phyloP scores from a whole-genome alignment of 2,113 vertebrate genomes.

The Pampusana beccarii region DNA sequence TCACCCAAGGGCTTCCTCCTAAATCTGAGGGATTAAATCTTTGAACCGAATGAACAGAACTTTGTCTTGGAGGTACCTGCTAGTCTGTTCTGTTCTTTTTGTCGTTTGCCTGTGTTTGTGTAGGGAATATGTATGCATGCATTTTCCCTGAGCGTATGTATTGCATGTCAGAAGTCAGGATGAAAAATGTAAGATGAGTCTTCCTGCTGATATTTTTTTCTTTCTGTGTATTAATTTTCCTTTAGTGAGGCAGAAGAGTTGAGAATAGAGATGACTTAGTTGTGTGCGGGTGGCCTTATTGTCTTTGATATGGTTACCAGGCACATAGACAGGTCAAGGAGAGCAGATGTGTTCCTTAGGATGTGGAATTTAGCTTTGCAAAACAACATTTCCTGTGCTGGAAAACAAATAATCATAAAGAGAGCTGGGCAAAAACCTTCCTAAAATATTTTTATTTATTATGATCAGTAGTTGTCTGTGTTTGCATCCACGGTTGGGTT shows the following conservation, averaged over 20 bases:
- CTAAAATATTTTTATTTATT: too few relatives aligned
- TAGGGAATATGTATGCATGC: background rate
- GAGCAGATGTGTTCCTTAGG: background rate
- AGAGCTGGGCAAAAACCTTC: background rate
- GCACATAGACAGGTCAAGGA: background rate
- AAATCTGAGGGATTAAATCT: background rate
- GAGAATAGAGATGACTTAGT: background rate
- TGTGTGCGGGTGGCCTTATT: background rate
- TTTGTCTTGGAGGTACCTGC: background rate
- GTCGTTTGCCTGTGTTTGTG: background rate
- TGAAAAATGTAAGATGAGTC: background rate
- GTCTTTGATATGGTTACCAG: background rate
- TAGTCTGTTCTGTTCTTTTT: background rate
- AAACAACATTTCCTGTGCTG: background rate
- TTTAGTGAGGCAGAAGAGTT: background rate
- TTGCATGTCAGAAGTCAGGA: background rate
- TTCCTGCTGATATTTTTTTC: background rate
- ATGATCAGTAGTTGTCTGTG: background rate
- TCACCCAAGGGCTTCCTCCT: conserved; percentile 29
- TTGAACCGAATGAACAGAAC: background rate
- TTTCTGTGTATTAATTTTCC: background rate
- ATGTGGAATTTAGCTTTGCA: background rate
- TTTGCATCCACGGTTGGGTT: background rate
- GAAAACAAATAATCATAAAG: background rate
- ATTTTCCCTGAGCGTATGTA: background rate